These are phyloP conservation scores for Drosophila prolongata DNA, from an alignment of 2,888 invertebrate genomes.

Conservation along the genomic window DNA sequence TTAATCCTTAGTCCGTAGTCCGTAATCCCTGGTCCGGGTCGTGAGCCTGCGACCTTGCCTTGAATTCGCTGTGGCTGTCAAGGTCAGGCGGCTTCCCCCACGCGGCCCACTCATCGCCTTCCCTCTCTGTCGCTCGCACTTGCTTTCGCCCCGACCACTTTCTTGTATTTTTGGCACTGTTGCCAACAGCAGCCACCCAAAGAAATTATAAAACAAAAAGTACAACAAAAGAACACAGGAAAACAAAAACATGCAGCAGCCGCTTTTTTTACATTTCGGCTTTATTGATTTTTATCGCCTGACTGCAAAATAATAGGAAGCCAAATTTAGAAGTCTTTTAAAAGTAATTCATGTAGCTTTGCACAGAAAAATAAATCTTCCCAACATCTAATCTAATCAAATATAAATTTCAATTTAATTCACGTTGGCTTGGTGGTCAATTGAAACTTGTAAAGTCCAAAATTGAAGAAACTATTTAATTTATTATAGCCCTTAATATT, in stretches of 20 bases:
- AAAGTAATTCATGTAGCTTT: not conserved
- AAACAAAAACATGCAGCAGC: conserved; percentile 7
- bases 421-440: too few species aligned
- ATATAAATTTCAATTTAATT: too few species aligned
- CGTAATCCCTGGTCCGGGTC: conserved; percentile 7
- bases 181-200: conserved; percentile 31
- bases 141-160: conserved; percentile 3
- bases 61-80: conserved; percentile 71
- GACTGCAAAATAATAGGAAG: not conserved
- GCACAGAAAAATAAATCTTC: too few species aligned
- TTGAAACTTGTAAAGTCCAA: too few species aligned
- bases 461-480: too few species aligned
- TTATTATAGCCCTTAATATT: too few species aligned
- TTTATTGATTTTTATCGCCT: conserved; percentile 22
- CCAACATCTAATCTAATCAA: too few species aligned
- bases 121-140: conserved; percentile 21
- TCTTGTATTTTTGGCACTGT: conserved; percentile 65
- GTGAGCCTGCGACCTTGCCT: conserved; percentile 57
- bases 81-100: conserved; percentile 78
- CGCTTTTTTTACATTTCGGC: conserved; percentile 17
- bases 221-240: not conserved
- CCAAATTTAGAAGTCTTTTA: not conserved
- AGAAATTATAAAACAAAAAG: conserved; percentile 1
- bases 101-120: conserved; percentile 54
- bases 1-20: conserved; percentile 1